Base-by-base conservation (phyloP, 1,140 invertebrate species). In the Aphelinus atriplicis region DNA sequence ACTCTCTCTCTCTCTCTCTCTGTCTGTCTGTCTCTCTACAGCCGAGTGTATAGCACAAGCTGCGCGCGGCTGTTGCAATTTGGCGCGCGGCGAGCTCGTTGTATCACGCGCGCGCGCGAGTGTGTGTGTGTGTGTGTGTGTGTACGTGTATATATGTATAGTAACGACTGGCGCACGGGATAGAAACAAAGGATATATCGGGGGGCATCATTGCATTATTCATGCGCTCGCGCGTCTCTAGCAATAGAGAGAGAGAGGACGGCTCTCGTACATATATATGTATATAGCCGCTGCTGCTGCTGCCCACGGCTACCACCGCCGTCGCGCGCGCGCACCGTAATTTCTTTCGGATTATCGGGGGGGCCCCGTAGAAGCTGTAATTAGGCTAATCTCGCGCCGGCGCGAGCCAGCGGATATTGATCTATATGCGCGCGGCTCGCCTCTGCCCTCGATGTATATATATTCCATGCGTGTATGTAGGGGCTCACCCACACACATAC, bases 121-220 rank as follows among this genome's bases (percentile, higher is more conserved):
- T 26, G 26, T 26, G 26, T 26, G 26, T 26, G 26, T 26, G n/a
- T n/a, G n/a, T n/a, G 26, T 26, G 26, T 26, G 26, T 26, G 26
- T 26, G 26, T 26, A 26, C 26, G 26, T 26, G 26, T 26, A 26
- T 26, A 26, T 26, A 26, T 55, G 58, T 65, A 72, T 65, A 72
- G 82, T 84, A 84, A 84, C 83, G 82, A 84, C 82, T 82, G 83
- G 80, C 77, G 83, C 79, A 80, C 81, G 85, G 84, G 26, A 26
- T 26, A 26, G 26, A 86, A 84, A 86, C 84, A 86, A 86, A 85
- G 84, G 84, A 80, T 83, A 81, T 78, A 79, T 79, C 78, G 76
- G 75, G 75, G 53, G 81, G 78, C 84, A 86, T 86, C 85, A 83
- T 85, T 86, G 84, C 84, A 86, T 86, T 86, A 86, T 86, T 86